Conservation (phyloP, 2,888 invertebrate species). For the Oscheius myriophilus region DNA sequence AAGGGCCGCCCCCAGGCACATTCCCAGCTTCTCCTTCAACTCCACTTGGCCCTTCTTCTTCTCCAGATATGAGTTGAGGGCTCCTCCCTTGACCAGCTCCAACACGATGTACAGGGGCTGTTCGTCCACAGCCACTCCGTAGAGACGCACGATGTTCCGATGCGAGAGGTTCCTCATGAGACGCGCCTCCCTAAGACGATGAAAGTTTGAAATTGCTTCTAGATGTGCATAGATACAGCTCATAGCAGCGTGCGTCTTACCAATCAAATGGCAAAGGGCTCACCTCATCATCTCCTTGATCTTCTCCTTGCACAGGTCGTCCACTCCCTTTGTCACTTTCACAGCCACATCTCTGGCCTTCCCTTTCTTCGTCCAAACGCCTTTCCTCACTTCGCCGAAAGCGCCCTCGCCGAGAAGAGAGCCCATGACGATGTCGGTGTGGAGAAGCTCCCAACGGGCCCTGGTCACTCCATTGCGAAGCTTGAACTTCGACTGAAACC, state of each 20-base stretch:
- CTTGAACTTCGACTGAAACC: background rate
- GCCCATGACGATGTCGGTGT: conserved; percentile 33
- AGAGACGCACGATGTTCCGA: conserved; percentile 39
- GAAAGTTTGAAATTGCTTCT: no score
- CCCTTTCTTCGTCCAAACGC: conserved; percentile 28
- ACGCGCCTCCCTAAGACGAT: conserved; percentile 42
- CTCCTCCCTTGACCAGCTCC: no score
- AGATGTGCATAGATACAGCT: no score
- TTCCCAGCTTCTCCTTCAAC: no score
- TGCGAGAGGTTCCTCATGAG: conserved; percentile 41
- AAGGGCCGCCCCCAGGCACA: no score
- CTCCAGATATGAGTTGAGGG: no score
- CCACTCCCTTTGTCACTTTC: conserved; percentile 29
- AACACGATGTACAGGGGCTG: no score
- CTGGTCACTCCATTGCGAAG: conserved; percentile 15
- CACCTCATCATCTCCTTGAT: no score
- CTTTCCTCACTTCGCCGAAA: conserved; percentile 40
- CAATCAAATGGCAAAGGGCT: no score
- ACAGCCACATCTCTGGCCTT: conserved; percentile 33
- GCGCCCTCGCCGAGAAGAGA: no score
- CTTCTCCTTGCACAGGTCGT: conserved; percentile 29
- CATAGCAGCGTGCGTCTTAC: no score
- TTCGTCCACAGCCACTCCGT: conserved; percentile 42
- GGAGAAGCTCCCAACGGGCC: conserved; percentile 35
- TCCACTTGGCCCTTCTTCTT: no score